A percentile compares a stretch with the other conserved stretches of the same genome.
Evolutionary conservation across 2,888 invertebrate genomes (phyloP).

Genomic region (Proisotoma minuta): DNA sequence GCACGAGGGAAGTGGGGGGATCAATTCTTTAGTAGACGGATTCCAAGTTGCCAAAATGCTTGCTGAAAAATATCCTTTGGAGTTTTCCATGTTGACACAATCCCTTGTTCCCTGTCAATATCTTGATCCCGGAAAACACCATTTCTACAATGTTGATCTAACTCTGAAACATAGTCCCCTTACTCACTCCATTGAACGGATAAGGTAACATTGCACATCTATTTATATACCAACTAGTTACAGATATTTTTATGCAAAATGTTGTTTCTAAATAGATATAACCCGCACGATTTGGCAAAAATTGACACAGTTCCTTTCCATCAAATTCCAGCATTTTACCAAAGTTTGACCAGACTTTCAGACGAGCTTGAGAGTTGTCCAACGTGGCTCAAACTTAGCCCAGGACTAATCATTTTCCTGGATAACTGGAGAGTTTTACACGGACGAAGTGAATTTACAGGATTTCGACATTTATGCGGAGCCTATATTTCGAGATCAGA

Average conservation of each 20-base stretch:
- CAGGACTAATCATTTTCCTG: constrained; percentile 67
- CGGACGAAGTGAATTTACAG: constrained; percentile 66
- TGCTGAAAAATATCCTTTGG: constrained; percentile 54
- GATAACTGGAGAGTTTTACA: constrained; percentile 77
- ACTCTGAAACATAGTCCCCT: constrained; percentile 58
- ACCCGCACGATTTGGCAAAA: constrained; percentile 68
- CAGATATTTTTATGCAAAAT: neutral
- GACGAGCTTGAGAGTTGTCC: constrained; percentile 53
- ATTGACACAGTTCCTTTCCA: constrained; percentile 56
- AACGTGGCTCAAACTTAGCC: constrained; percentile 58
- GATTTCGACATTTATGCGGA: constrained; percentile 63
- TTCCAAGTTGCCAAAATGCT: constrained; percentile 60
- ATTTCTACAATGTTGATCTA: constrained; percentile 56
- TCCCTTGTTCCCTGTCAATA: constrained; percentile 63
- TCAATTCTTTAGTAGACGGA: constrained; percentile 70
- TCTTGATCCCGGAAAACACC: constrained; percentile 60
- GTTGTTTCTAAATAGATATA: constrained; percentile 56
- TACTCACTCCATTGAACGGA: constrained; percentile 59
- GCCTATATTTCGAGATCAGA: constrained; percentile 70
- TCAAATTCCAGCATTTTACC: constrained; percentile 60
- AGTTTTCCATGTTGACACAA: constrained; percentile 59
- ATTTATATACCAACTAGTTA: neutral
- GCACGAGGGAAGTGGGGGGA: constrained; percentile 64
- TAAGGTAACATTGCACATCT: constrained; percentile 54
- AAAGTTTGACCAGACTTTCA: constrained; percentile 57